phyloP scores from a whole-genome alignment of 2,797 vertebrate genomes.

The Argyrosomus regius region DNA sequence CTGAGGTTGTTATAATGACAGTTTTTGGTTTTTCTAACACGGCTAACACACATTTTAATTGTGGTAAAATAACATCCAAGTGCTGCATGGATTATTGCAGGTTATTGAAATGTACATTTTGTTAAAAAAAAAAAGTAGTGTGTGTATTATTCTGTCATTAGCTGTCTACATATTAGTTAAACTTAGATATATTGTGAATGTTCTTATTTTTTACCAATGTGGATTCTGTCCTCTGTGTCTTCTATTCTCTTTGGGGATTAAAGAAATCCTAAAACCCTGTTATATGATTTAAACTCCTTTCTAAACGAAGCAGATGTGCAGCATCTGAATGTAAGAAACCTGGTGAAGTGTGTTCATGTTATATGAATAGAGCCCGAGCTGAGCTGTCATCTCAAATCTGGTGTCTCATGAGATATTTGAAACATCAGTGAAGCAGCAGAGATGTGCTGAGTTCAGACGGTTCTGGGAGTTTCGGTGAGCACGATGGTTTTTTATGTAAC shows the following conservation, averaged over 20 bases:
- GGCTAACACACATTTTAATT: conserved; percentile 50
- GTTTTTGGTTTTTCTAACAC: conserved; percentile 47
- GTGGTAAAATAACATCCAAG: conserved; percentile 52
- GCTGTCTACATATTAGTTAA: conserved; percentile 54
- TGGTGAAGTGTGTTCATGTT: conserved; percentile 28
- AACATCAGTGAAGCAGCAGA: conserved; percentile 36
- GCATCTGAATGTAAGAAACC: conserved; percentile 6
- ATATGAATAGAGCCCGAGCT: conserved; percentile 24
- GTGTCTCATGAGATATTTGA: conserved; percentile 53
- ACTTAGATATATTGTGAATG: conserved; percentile 59
- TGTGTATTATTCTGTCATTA: conserved; percentile 60
- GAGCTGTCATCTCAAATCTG: conserved; percentile 52
- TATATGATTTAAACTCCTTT: conserved; percentile 42
- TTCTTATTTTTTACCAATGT: conserved; percentile 63
- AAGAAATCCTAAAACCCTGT: conserved; percentile 54
- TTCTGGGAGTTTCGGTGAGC: conserved; percentile 22
- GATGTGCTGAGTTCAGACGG: conserved; percentile 57
- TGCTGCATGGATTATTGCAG: conserved; percentile 73
- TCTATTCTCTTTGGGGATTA: conserved; percentile 64
- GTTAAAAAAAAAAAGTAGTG: conserved; percentile 39
- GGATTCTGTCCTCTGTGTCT: conserved; percentile 64
- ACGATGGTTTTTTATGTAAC: conserved; percentile 44
- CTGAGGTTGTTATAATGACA: conserved; percentile 34
- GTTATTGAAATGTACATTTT: conserved; percentile 60
- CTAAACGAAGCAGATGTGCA: conserved; percentile 23